Conservation (phyloP, 1,140 invertebrate species). For the Drosophila busckii region DNA sequence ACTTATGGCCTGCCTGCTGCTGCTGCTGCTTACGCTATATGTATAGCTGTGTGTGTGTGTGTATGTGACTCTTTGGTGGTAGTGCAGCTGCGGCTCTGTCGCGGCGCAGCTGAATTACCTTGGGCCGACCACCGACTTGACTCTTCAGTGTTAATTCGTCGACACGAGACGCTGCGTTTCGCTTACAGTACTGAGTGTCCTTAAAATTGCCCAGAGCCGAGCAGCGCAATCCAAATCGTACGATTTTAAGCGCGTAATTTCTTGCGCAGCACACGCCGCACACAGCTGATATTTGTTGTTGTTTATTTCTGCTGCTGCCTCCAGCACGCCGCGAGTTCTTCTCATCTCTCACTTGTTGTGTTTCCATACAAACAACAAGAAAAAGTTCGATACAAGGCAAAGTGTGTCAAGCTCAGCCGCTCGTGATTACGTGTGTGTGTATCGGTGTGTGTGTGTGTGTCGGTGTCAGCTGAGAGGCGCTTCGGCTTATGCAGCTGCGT, state of each 20-base stretch:
- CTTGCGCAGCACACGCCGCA: constrained; percentile 5
- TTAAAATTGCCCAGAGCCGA: constrained; percentile 25
- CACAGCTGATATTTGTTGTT: constrained; percentile 13
- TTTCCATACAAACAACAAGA: constrained; percentile 8
- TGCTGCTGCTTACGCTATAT: constrained; percentile 54
- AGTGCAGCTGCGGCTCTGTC: constrained; percentile 55
- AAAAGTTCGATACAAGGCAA: constrained; percentile 58
- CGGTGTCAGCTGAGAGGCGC: constrained; percentile 9
- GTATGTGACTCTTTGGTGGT: constrained; percentile 39
- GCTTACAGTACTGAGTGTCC: constrained; percentile 25
- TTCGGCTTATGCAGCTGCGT: constrained; percentile 21
- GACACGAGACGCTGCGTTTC: constrained; percentile 68
- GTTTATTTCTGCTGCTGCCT: constrained; percentile 24
- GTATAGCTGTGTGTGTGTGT: constrained; percentile 25
- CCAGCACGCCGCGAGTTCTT: constrained; percentile 36
- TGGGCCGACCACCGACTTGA: constrained; percentile 53
- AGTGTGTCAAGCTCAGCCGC: constrained; percentile 53
- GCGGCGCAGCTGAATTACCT: constrained; percentile 38
- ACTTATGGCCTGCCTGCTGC: constrained; percentile 43
- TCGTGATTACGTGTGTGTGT: constrained; percentile 4
- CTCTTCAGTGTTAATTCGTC: constrained; percentile 75
- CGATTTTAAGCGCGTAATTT: constrained; percentile 26
- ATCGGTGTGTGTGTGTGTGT: constrained; percentile 18
- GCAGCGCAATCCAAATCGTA: constrained; percentile 18
- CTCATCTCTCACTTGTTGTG: too few relatives aligned